Conservation (phyloP, 2,113 vertebrate genomes). For the Zosterops japonicus region DNA sequence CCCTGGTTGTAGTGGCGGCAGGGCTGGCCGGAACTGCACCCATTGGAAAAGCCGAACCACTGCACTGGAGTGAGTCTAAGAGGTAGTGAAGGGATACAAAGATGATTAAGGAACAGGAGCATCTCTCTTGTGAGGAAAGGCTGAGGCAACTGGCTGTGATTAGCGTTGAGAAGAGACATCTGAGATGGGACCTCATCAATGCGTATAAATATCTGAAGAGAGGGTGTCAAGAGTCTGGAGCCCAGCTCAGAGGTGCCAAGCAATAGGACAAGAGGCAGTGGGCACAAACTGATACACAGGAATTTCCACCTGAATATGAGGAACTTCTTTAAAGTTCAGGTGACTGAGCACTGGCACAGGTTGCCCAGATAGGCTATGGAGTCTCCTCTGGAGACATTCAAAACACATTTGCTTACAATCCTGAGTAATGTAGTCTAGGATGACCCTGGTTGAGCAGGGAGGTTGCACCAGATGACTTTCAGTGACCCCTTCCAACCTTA, state of each 20-base stretch:
- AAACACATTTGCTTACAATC: not conserved
- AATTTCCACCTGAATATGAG: not conserved
- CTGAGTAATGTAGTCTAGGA: accelerated
- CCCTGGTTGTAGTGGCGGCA: too few relatives aligned
- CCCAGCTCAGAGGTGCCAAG: not conserved
- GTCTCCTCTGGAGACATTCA: not conserved
- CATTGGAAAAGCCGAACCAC: too few relatives aligned
- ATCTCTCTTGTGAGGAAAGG: not conserved
- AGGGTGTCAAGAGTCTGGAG: not conserved
- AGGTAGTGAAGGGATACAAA: not conserved
- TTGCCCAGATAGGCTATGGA: not conserved
- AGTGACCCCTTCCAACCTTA: not conserved
- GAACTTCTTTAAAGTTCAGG: not conserved
- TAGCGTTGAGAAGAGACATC: accelerated
- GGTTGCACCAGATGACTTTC: not conserved
- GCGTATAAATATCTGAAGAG: not conserved
- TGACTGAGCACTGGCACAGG: not conserved
- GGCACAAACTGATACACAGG: not conserved
- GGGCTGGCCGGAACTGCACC: too few relatives aligned
- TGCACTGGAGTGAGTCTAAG: not conserved
- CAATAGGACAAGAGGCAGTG: not conserved
- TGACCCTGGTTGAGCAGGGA: not conserved
- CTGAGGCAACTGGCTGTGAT: not conserved
- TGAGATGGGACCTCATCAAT: not conserved
- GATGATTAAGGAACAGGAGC: not conserved